Conservation (phyloP, 2,113 vertebrate species). For the Tachycineta bicolor region DNA sequence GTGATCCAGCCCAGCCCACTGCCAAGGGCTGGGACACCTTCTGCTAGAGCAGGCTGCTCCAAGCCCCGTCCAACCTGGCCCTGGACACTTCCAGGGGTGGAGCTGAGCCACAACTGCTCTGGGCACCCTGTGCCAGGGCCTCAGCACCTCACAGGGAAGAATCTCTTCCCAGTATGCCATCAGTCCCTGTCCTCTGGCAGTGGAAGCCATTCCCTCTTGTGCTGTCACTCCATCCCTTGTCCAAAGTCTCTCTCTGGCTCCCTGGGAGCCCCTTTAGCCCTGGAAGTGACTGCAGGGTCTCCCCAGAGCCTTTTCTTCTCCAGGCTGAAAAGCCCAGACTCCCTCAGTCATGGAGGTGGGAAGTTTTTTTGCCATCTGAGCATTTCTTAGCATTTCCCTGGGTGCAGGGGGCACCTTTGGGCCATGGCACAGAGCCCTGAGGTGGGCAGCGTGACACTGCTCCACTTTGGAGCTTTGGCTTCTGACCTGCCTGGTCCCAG, state of each 20-base stretch:
- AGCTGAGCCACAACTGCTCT: neutral
- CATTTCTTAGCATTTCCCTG: neutral
- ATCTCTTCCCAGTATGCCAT: neutral
- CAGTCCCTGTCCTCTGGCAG: neutral
- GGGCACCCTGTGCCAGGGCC: neutral
- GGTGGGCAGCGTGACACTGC: neutral
- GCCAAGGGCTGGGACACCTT: neutral
- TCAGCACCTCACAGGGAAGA: neutral
- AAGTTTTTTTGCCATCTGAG: neutral
- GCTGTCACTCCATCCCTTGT: neutral
- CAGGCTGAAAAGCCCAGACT: neutral
- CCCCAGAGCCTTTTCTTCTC: neutral
- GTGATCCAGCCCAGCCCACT: neutral
- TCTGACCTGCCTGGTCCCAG: neutral
- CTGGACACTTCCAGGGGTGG: neutral
- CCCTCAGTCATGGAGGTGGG: neutral
- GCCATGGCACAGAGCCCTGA: neutral
- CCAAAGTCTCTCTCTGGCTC: neutral
- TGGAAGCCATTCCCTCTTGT: neutral
- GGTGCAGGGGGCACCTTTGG: neutral
- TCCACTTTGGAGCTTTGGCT: neutral
- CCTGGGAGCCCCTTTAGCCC: neutral
- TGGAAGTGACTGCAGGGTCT: neutral
- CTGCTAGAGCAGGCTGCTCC: neutral
- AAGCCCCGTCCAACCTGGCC: accelerated